Conservation (phyloP, 2,888 invertebrate genomes). For the Drosophila testacea region DNA sequence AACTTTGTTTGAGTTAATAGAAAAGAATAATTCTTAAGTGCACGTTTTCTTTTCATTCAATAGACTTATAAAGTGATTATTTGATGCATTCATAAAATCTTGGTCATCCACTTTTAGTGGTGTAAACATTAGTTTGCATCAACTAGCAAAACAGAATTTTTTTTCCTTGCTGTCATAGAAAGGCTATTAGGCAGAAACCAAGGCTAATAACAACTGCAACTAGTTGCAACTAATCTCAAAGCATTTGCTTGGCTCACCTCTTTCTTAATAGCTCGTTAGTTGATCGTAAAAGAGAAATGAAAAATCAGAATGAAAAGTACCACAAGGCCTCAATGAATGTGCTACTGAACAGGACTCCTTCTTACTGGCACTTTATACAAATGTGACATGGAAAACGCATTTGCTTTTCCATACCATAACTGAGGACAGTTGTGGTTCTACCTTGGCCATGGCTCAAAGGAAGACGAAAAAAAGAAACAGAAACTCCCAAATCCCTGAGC, state of each 20-base stretch:
- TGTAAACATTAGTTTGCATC: too few relatives aligned
- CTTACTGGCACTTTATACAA: constrained; percentile 26
- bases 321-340: constrained; percentile 2
- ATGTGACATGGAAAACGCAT: constrained; percentile 69
- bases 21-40: not conserved
- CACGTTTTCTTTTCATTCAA: not conserved
- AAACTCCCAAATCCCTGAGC: constrained; percentile 29
- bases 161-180: not conserved
- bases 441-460: constrained; percentile 22
- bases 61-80: not conserved
- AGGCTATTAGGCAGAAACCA: constrained; percentile 12
- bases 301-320: constrained; percentile 3
- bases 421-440: constrained; percentile 24
- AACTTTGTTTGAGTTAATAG: constrained; percentile 14
- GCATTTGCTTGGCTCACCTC: constrained; percentile 9
- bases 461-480: constrained; percentile 7
- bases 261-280: constrained; percentile 51
- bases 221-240: constrained; percentile 16
- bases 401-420: constrained; percentile 29
- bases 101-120: not conserved
- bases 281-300: constrained; percentile 27
- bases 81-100: not conserved
- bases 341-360: constrained; percentile 5
- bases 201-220: constrained; percentile 19
- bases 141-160: not conserved